Evolutionary conservation across 2,113 vertebrate species (phyloP).

Genomic region (Syrrhaptes paradoxus): DNA sequence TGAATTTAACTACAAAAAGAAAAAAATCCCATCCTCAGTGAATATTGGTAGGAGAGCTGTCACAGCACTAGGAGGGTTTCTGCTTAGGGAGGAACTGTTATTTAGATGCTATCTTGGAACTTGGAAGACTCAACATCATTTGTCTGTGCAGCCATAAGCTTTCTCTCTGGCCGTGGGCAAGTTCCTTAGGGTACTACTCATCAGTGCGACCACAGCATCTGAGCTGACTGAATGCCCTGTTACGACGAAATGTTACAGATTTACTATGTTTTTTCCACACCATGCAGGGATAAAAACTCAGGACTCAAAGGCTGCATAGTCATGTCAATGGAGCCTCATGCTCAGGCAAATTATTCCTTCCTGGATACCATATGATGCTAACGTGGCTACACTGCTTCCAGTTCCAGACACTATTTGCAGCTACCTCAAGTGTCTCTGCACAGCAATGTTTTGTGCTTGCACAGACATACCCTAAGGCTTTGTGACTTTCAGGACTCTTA

Average conservation of each 20-base stretch:
- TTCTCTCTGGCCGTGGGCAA: neutral
- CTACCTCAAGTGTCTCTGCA: neutral
- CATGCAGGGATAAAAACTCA: accelerated
- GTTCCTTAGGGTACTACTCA: neutral
- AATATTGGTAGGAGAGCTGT: neutral
- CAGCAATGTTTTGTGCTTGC: neutral
- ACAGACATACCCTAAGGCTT: neutral
- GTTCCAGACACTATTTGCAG: neutral
- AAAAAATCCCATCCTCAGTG: neutral
- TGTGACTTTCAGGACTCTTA: neutral
- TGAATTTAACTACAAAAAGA: neutral
- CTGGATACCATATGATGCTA: neutral
- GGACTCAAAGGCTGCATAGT: neutral
- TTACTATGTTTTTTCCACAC: neutral
- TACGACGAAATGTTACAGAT: neutral
- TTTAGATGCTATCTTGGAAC: neutral
- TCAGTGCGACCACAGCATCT: accelerated
- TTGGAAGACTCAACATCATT: neutral
- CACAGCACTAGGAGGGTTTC: neutral
- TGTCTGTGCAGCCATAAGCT: neutral
- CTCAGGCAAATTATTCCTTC: neutral
- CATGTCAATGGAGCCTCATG: neutral
- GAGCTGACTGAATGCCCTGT: neutral
- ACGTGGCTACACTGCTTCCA: neutral
- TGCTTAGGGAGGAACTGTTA: neutral